These are phyloP conservation scores for Lytechinus pictus DNA, from an alignment of 35 echinoderm and acorn worm genomes.

Conservation along the genomic window DNA sequence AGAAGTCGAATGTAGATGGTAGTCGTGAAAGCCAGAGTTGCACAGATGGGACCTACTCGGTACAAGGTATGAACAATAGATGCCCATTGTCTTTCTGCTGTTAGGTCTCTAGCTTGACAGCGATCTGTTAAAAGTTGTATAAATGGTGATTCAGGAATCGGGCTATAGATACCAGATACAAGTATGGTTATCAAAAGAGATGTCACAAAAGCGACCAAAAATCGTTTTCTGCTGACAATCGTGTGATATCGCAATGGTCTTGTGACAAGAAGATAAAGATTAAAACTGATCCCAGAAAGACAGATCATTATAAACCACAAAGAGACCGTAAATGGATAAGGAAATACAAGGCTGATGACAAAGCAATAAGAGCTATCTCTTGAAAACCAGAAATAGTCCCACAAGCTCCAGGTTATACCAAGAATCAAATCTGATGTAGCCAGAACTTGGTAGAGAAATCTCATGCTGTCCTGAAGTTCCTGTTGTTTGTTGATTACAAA, in stretches of 20 bases:
- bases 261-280: slow-evolving; percentile 8
- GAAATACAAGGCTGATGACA: background rate
- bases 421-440: background rate
- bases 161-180: background rate
- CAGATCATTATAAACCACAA: background rate
- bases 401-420: background rate
- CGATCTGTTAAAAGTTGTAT: background rate
- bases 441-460: background rate
- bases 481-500: background rate
- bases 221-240: background rate
- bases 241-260: slow-evolving; percentile 3
- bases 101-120: background rate
- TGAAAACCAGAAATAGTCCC: background rate
- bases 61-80: background rate
- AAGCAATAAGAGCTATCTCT: background rate
- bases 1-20: background rate
- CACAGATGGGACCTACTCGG: background rate
- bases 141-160: background rate
- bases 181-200: background rate
- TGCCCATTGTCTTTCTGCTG: background rate
- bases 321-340: background rate
- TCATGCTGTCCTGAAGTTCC: background rate
- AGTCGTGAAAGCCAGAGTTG: background rate
- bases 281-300: background rate
- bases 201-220: background rate